Percentiles rank a stretch among this genome's conserved stretches.
Evolutionary conservation across 2,797 vertebrate species (phyloP).

Genomic region (Fistularia commersonii): DNA sequence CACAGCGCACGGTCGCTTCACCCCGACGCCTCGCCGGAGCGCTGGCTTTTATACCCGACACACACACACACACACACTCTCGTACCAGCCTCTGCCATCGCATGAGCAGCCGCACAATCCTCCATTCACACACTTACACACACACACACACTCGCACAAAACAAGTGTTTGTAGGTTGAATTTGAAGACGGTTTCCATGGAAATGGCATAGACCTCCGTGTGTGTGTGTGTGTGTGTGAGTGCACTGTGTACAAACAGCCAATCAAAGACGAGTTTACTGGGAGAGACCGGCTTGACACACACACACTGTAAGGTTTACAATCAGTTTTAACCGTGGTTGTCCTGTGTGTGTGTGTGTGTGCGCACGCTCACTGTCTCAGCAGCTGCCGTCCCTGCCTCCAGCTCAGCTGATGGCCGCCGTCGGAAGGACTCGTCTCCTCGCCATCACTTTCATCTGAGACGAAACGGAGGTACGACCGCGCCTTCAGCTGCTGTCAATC

Average conservation of each 20-base stretch:
- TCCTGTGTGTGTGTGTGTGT: background rate
- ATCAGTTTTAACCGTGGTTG: too few species aligned
- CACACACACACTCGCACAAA: constrained; percentile 4
- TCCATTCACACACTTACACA: constrained; percentile 45
- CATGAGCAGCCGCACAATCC: constrained; percentile 49
- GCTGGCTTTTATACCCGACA: too few species aligned
- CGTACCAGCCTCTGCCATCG: constrained; percentile 60
- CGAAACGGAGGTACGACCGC: constrained; percentile 16
- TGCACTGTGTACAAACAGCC: too few species aligned
- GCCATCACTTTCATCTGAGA: constrained; percentile 89
- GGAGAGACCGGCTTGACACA: too few species aligned
- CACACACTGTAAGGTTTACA: too few species aligned
- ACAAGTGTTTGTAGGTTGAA: too few species aligned
- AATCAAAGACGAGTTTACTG: too few species aligned
- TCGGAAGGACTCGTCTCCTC: constrained; percentile 82
- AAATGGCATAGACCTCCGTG: background rate
- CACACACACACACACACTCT: background rate
- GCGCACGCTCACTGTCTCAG: constrained; percentile 87
- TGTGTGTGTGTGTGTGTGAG: constrained; percentile 1
- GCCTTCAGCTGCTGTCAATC: too few species aligned
- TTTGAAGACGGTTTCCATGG: too few species aligned
- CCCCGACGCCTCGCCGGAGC: too few species aligned
- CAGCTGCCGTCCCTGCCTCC: constrained; percentile 92
- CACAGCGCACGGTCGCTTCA: too few species aligned
- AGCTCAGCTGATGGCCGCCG: constrained; percentile 86